phyloP scores from a whole-genome alignment of 2,888 invertebrate species.

The Exephanes ischioxanthus region DNA sequence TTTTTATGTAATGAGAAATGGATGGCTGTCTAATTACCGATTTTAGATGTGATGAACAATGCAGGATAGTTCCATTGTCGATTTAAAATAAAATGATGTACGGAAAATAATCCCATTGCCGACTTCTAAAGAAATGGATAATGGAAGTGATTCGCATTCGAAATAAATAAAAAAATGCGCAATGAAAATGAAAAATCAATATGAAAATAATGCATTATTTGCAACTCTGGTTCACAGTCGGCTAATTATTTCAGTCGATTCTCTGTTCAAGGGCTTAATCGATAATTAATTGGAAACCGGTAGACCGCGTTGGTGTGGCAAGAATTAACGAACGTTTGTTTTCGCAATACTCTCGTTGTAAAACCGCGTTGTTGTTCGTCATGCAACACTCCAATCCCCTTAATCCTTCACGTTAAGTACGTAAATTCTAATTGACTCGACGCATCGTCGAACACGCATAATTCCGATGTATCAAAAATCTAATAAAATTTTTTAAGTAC shows the following conservation, averaged over 20 bases:
- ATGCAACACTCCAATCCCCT: not conserved
- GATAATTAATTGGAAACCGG: constrained; percentile 64
- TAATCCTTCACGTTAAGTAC: not conserved
- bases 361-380: constrained; percentile 1
- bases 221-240: constrained; percentile 56
- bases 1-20: too few species aligned
- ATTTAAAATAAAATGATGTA: too few species aligned
- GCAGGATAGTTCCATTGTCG: too few species aligned
- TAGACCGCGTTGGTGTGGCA: constrained; percentile 14
- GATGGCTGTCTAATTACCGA: too few species aligned
- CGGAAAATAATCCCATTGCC: too few species aligned
- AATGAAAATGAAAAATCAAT: too few species aligned
- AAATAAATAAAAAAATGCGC: too few species aligned
- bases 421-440: constrained; percentile 14
- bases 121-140: too few species aligned
- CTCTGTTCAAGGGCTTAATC: constrained; percentile 63
- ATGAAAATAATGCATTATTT: too few species aligned
- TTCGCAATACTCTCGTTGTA: constrained; percentile 36
- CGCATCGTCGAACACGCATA: not conserved
- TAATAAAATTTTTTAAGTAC: too few species aligned
- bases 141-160: too few species aligned
- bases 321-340: constrained; percentile 58
- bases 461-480: not conserved
- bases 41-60: too few species aligned
- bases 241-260: constrained; percentile 67